Evolutionary conservation across 2,888 invertebrate genomes (phyloP), one percentile per base, ranked within the genome.

Genomic region (Ectemnius continuus): DNA sequence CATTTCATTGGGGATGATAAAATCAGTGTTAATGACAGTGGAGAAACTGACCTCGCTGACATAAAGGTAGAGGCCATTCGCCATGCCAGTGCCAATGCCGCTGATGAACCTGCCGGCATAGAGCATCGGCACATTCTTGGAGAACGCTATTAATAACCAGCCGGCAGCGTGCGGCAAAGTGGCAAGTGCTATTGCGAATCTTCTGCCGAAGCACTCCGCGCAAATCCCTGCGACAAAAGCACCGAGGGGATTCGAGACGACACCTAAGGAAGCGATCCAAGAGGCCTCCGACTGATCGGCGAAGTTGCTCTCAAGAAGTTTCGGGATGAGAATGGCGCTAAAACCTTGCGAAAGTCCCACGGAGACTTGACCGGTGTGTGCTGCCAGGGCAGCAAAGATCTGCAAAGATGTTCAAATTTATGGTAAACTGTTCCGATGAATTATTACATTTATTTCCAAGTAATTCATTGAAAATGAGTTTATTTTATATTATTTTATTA

Each of bases 301-400:
- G 78, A 94, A 92, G 13, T 91, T 88, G 0, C 93, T 92, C 66
- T 93, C 91, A 64, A 92, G 91, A 78, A 95, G 93, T 91, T 95
- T 95, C 66, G 95, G 95, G 77, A 95, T 92, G 85, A 95, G 92
- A 45, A 95, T 94, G 1, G 95, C 95, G 58, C 95, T 95, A 91
- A 94, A 95, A 57, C 95, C 95, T 88, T 95, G 95, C 76, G 94
- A 94, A 87, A 95, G 93, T 0, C 95, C 95, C 79, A 95, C 95
- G 64, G 95, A 95, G 86, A 95, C 94, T 87, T 95, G 95, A 84
- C 95, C 94, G 16, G 94, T 94, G 89, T 95, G 95, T 57, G 95
- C 95, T 68, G 94, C 95, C 80, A 95, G 91, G 36, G 95, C 94
- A 70, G 95, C 95, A 84, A 94, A 84, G 64, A 94, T 93, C 95